These are phyloP conservation scores for Polydrusus tereticollis DNA, from an alignment of 2,888 invertebrate species.

Conservation along the genomic window DNA sequence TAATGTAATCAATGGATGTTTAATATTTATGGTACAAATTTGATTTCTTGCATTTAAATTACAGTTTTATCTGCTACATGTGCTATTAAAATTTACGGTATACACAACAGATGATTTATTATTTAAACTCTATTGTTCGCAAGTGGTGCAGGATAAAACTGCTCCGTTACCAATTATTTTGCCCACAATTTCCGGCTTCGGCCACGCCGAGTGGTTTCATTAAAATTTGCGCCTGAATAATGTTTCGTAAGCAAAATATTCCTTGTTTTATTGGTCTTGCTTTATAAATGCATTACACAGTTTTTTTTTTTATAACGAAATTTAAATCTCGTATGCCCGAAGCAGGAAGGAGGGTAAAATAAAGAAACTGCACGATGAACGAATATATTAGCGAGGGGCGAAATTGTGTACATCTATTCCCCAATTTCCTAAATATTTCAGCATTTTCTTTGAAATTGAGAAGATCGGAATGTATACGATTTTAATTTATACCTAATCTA, in stretches of 20 bases:
- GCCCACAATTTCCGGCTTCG: constrained; percentile 40
- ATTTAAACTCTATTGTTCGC: constrained; percentile 45
- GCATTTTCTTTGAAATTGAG: no score
- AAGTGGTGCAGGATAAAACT: constrained; percentile 32
- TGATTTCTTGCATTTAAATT: constrained; percentile 7
- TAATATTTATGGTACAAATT: neutral
- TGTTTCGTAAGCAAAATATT: constrained; percentile 20
- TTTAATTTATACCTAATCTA: no score
- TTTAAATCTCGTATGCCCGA: no score
- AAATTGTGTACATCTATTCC: no score
- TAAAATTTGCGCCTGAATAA: constrained; percentile 34
- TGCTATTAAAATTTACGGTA: constrained; percentile 13
- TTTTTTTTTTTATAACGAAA: no score
- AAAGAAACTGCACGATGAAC: no score
- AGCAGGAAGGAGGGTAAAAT: no score
- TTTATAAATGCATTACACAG: neutral
- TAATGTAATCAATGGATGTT: neutral
- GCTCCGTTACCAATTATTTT: constrained; percentile 42
- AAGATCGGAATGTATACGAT: no score
- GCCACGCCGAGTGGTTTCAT: constrained; percentile 37
- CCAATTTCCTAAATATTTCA: no score
- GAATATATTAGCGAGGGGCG: no score
- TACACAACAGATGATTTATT: constrained; percentile 48
- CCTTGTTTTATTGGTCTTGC: neutral
- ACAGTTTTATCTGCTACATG: constrained; percentile 18